Evolutionary conservation across 2,888 invertebrate species (phyloP).

Genomic region (Aphidius colemani): DNA sequence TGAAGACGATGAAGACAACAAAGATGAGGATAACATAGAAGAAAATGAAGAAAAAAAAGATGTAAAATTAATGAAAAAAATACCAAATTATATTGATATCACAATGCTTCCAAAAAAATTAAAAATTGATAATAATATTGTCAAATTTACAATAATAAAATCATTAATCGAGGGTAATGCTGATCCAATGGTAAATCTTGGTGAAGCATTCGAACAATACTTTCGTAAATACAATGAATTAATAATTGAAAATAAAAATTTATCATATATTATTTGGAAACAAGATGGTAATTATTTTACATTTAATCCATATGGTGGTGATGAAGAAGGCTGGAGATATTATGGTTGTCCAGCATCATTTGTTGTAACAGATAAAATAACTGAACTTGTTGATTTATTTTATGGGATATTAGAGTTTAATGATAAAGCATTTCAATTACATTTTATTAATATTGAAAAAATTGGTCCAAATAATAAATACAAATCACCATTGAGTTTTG

Average conservation of each 20-base stretch:
- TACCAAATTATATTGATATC: conserved; percentile 44
- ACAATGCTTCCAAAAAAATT: conserved; percentile 46
- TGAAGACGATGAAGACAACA: conserved; percentile 31
- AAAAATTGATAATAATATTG: conserved; percentile 40
- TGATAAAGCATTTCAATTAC: conserved; percentile 43
- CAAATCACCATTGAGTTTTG: conserved; percentile 24
- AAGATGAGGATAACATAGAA: conserved; percentile 35
- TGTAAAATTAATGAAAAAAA: conserved; percentile 14
- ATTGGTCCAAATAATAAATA: conserved; percentile 43
- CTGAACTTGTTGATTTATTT: conserved; percentile 45
- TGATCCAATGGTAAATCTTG: conserved; percentile 50
- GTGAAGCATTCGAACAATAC: conserved; percentile 51
- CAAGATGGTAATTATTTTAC: conserved; percentile 40
- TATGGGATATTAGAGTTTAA: conserved; percentile 50
- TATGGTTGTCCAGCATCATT: conserved; percentile 43
- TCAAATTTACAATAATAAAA: conserved; percentile 40
- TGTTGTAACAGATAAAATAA: conserved; percentile 42
- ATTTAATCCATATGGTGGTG: conserved; percentile 54
- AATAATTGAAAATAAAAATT: conserved; percentile 48
- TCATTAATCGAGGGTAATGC: conserved; percentile 44
- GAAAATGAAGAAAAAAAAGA: conserved; percentile 35
- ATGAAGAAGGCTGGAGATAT: conserved; percentile 48
- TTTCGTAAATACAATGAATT: conserved; percentile 45
- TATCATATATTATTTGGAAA: conserved; percentile 51
- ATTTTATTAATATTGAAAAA: conserved; percentile 44